Evolutionary conservation across 2,797 vertebrate species (phyloP), one percentile per base, ranked within the genome.

Genomic region (Sebastes matsubarae): DNA sequence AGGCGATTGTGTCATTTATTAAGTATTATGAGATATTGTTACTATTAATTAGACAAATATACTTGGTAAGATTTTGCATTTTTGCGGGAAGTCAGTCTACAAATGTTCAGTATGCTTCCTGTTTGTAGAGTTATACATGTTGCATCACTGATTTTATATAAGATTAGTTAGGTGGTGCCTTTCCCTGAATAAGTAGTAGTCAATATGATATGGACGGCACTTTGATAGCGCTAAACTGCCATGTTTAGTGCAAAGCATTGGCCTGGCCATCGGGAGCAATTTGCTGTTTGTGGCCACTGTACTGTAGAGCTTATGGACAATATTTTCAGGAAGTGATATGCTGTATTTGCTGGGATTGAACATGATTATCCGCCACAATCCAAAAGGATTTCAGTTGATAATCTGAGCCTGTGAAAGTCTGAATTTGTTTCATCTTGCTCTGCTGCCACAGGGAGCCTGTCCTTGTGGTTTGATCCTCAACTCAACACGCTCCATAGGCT

Each of bases 371-470:
- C 38, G 50, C 18, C 20, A 68, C n/a, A 58, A 29, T 63, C 22
- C 54, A 42, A 30, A 75, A 65, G 36, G 68, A 69, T 65, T 77
- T 73, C 9, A 65, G 8, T 72, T 54, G 3, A 30, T 66, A 52
- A 66, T 72, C 58, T 63, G 20, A 63, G 68, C 14, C 20, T 67
- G 55, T 36, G 52, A 79, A 71, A 72, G 16, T 57, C 42, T 55
- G 27, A 57, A 67, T 27, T 60, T n/a, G 72, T 67, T 38, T 75
- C 12, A 73, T 77, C 34, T 50, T 5, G 24, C 54, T 74, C 70
- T 57, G 59, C 22, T 63, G 14, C 24, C 16, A 18, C 54, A 13
- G 36, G 29, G 22, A 75, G 29, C 50, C 71, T 57, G 27, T 60
- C 58, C 27, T 68, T 8, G 4, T 22, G n/a, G 63, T 55, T 74